These are phyloP conservation scores for Hafferia zeledoni DNA, from an alignment of 2,797 vertebrate genomes.

Conservation along the genomic window DNA sequence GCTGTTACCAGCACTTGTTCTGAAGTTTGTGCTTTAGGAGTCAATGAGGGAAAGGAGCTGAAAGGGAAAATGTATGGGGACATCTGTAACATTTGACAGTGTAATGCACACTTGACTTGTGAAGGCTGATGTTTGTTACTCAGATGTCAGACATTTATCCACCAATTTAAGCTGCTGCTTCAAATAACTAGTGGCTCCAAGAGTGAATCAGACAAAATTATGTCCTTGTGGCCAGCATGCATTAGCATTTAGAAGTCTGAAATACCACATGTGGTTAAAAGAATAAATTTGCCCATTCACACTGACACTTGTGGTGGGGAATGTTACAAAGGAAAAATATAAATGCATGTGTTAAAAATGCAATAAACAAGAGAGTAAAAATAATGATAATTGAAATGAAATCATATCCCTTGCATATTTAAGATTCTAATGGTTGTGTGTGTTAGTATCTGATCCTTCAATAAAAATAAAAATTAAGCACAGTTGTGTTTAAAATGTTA, in stretches of 20 bases:
- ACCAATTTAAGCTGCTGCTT: conserved; percentile 10
- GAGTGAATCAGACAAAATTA: background rate
- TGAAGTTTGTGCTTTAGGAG: conserved; percentile 8
- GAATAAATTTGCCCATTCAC: background rate
- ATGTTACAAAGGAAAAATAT: background rate
- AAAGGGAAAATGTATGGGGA: background rate
- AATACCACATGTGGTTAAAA: background rate
- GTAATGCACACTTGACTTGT: background rate
- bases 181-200: background rate
- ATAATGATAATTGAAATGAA: background rate
- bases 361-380: background rate
- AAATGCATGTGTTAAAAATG: background rate
- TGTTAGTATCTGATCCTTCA: background rate
- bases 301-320: background rate
- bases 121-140: background rate
- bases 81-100: background rate
- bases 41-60: background rate
- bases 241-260: background rate
- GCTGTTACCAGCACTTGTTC: background rate
- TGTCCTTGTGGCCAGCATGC: background rate
- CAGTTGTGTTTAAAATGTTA: background rate
- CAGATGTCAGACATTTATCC: background rate
- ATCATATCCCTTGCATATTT: background rate
- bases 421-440: background rate
- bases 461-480: background rate